Conservation (phyloP, 2,888 invertebrate genomes). For the Caenorhabditis sinica region DNA sequence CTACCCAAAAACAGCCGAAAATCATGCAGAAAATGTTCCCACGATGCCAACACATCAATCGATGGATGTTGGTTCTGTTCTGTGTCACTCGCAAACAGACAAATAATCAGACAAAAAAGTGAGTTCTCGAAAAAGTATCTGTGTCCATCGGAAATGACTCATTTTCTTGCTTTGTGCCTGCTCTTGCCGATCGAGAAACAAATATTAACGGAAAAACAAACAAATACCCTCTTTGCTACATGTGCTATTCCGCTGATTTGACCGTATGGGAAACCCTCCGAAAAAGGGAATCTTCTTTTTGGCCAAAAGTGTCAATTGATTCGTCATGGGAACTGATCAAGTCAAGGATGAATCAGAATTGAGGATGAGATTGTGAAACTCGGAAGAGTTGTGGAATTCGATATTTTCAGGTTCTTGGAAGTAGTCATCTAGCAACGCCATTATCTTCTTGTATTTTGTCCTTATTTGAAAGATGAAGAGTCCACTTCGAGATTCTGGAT, state of each 20-base stretch:
- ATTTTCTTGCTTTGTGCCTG: constrained; percentile 18
- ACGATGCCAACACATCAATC: constrained; percentile 19
- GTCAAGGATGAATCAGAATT: constrained; percentile 7
- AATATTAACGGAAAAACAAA: constrained; percentile 45
- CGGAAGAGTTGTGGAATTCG: not conserved
- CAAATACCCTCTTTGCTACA: constrained; percentile 16
- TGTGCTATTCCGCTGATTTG: not conserved
- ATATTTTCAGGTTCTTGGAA: no score
- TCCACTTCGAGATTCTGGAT: no score
- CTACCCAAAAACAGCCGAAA: not conserved
- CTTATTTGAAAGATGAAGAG: no score
- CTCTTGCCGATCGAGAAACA: constrained; percentile 35
- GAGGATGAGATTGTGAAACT: not conserved
- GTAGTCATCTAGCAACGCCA: no score
- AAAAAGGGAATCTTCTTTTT: constrained; percentile 17
- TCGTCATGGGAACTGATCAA: constrained; percentile 36
- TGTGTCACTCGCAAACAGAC: constrained; percentile 24
- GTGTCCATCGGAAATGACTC: constrained; percentile 55
- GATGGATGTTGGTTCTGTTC: not conserved
- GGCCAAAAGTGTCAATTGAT: constrained; percentile 9
- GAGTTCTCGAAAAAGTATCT: constrained; percentile 24
- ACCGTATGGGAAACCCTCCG: constrained; percentile 34
- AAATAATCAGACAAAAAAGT: constrained; percentile 22
- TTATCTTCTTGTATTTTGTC: no score
- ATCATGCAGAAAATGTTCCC: constrained; percentile 4